A percentile compares a stretch with the other conserved stretches of the same genome.
phyloP scores from a whole-genome alignment of 2,113 vertebrate genomes.

The Pluvialis apricaria region DNA sequence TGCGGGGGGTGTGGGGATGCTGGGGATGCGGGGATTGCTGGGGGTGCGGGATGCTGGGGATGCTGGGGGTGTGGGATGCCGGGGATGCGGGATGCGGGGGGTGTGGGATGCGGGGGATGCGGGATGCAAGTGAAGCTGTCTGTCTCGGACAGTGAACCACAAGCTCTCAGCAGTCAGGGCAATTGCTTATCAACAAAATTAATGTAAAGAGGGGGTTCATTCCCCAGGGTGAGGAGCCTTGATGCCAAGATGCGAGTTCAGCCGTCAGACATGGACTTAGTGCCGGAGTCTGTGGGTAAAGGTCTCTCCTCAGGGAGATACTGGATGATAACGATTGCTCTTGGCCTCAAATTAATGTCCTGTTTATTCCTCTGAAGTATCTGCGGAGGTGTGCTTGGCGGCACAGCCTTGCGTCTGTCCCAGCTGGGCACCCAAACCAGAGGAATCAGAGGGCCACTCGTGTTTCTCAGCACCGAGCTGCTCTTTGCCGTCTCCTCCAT shows the following conservation, averaged over 20 bases:
- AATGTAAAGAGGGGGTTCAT: neutral
- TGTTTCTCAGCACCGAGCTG: neutral
- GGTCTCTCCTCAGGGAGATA: neutral
- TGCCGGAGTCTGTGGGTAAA: neutral
- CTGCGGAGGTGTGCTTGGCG: neutral
- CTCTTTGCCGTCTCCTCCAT: neutral
- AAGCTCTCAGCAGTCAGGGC: neutral
- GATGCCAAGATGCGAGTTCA: neutral
- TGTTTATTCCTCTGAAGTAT: neutral
- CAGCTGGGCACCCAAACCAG: neutral
- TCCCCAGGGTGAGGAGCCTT: neutral
- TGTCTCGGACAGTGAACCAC: fast-evolving
- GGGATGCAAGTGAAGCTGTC: neutral
- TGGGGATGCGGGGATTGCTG: too few species aligned
- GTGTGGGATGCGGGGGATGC: too few species aligned
- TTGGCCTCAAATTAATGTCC: neutral
- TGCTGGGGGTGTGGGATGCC: too few species aligned
- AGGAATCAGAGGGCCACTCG: neutral
- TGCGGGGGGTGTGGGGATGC: too few species aligned
- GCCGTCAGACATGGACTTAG: neutral
- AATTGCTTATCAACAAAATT: neutral
- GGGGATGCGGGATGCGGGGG: too few species aligned
- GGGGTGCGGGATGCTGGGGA: too few species aligned
- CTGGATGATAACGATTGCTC: neutral
- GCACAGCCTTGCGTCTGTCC: neutral